Conservation (phyloP, 2,888 invertebrate genomes). For the Cataglyphis altisquamis region DNA sequence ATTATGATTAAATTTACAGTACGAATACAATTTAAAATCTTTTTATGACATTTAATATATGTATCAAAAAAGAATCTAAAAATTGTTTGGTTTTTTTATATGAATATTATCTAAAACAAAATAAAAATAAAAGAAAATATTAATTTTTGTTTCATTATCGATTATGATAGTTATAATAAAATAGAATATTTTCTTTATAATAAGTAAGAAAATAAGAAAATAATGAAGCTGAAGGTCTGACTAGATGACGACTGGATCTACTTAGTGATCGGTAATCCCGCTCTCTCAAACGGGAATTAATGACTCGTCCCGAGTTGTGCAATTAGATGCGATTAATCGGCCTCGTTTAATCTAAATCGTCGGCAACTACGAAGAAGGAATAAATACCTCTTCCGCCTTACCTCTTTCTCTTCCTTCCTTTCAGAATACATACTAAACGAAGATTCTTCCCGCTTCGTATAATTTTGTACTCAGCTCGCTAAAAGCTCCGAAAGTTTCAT, state of each 20-base stretch:
- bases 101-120: background rate
- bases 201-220: background rate
- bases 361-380: constrained; percentile 25
- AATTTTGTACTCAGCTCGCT: constrained; percentile 40
- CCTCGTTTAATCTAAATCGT: constrained; percentile 63
- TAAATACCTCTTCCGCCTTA: constrained; percentile 5
- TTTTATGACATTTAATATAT: constrained; percentile 2
- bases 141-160: background rate
- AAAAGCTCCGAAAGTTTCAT: constrained; percentile 26
- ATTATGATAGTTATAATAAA: background rate
- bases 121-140: background rate
- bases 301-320: constrained; percentile 68
- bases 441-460: constrained; percentile 54
- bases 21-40: background rate
- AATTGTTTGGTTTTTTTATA: background rate
- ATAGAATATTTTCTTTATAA: background rate
- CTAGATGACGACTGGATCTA: constrained; percentile 46
- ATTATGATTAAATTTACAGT: background rate
- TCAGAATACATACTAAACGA: constrained; percentile 14
- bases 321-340: constrained; percentile 71
- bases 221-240: constrained; percentile 20
- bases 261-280: constrained; percentile 69
- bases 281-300: constrained; percentile 73
- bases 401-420: background rate
- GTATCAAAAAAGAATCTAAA: background rate